Evolutionary conservation across 2,888 invertebrate species (phyloP), one percentile per base, ranked within the genome.

Genomic region (Nematopogon swammerdamellus): DNA sequence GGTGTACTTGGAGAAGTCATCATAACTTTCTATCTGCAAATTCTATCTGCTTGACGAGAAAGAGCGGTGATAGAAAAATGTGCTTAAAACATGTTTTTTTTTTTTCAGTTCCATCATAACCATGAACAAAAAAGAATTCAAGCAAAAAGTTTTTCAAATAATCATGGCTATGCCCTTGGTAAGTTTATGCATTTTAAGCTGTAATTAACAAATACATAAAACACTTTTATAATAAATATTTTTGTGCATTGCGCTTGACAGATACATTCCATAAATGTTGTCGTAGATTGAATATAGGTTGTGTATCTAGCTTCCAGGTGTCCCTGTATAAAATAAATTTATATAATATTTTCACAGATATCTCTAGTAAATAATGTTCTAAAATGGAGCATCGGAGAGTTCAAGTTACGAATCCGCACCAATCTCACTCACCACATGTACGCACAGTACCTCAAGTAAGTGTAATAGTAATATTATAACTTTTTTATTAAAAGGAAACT

Each of bases 321-420:
- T n/a, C n/a, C n/a, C n/a, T n/a, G n/a, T n/a, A n/a, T n/a, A n/a
- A n/a, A n/a, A n/a, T n/a, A n/a, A n/a, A n/a, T n/a, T n/a, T n/a
- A n/a, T n/a, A n/a, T n/a, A n/a, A n/a, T n/a, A n/a, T n/a, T n/a
- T 55, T 81, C 84, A 49, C 82, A 93, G 91, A 91, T 98, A 67
- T 93, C 97, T 1, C 72, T 96, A 53, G 92, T 97, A 42, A 98
- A 97, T 74, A 96, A 95, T 64, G 81, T 95, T 49, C 76, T 98
- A 51, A 97, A 96, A 80, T 97, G 93, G 85, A 92, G 96, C 57
- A 86, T 98, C 64, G 94, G 94, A 53, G 96, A 97, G 76, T 75
- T 96, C 60, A 97, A 97, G 72, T 80, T 98, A 46, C 83, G 93
- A 57, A 87, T 98, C 61, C 82, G 98, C 59, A 92, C 94, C 43